phyloP scores from a whole-genome alignment of 2,113 vertebrate species.

The Onychorhynchus coronatus region DNA sequence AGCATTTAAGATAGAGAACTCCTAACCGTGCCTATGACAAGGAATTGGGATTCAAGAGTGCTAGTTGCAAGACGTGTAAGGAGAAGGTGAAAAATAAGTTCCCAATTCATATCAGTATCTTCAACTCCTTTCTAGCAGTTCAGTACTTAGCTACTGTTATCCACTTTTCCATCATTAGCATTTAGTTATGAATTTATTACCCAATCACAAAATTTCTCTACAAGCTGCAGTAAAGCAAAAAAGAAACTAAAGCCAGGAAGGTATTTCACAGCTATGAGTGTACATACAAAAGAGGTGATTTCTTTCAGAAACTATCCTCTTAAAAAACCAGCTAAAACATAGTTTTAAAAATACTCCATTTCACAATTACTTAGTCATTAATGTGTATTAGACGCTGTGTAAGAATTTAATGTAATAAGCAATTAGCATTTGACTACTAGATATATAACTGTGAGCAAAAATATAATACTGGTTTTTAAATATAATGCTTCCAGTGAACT shows the following conservation, averaged over 20 bases:
- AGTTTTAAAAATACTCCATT: background rate
- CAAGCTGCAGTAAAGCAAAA: background rate
- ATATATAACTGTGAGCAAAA: background rate
- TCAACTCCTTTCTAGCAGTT: background rate
- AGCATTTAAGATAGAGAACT: background rate
- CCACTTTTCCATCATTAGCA: background rate
- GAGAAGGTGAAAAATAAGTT: background rate
- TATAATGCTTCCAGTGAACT: background rate
- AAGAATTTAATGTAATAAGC: background rate
- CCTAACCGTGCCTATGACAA: accelerated
- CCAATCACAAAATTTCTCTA: background rate
- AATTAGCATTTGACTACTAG: background rate
- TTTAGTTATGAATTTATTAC: background rate
- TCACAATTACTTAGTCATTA: background rate
- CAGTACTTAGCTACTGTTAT: background rate
- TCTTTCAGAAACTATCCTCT: background rate
- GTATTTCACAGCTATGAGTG: background rate
- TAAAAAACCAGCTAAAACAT: accelerated
- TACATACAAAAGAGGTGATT: background rate
- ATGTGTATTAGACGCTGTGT: background rate
- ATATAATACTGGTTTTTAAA: background rate
- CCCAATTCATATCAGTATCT: background rate
- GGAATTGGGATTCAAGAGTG: background rate
- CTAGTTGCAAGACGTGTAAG: background rate
- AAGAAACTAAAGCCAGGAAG: background rate